Evolutionary conservation across 64 coral and sea anemone species (phyloP).

Genomic region (Porites australiensis): DNA sequence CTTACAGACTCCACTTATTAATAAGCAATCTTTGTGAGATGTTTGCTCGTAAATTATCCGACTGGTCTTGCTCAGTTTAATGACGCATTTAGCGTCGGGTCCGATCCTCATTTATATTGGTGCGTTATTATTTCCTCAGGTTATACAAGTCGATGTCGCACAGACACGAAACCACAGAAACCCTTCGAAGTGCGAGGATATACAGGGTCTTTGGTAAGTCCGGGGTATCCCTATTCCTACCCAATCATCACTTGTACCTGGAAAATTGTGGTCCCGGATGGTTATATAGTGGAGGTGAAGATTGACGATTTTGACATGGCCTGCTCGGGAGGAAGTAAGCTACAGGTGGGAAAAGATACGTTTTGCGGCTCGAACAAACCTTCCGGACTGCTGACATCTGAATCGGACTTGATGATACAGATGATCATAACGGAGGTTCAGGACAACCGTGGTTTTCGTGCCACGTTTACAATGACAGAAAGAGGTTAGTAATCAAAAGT

Average conservation of each 20-base stretch:
- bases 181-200: not conserved
- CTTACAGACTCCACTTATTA: too few species aligned
- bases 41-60: too few species aligned
- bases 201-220: slow-evolving; percentile 31
- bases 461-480: slow-evolving; percentile 2
- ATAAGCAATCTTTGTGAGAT: too few species aligned
- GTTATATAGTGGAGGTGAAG: slow-evolving; percentile 27
- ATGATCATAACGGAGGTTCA: not conserved
- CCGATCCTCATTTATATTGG: too few species aligned
- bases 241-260: slow-evolving; percentile 44
- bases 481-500: not conserved
- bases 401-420: slow-evolving; percentile 15
- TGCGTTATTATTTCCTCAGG: not conserved
- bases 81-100: too few species aligned
- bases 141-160: slow-evolving; percentile 21
- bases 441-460: slow-evolving; percentile 46
- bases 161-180: not conserved
- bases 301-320: slow-evolving; percentile 22
- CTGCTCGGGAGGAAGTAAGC: not conserved
- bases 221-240: slow-evolving; percentile 25
- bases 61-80: too few species aligned
- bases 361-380: slow-evolving; percentile 29
- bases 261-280: slow-evolving; percentile 17
- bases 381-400: slow-evolving; percentile 7
- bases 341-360: not conserved